Evolutionary conservation across 2,797 vertebrate species (phyloP).

Genomic region (Mus caroli): DNA sequence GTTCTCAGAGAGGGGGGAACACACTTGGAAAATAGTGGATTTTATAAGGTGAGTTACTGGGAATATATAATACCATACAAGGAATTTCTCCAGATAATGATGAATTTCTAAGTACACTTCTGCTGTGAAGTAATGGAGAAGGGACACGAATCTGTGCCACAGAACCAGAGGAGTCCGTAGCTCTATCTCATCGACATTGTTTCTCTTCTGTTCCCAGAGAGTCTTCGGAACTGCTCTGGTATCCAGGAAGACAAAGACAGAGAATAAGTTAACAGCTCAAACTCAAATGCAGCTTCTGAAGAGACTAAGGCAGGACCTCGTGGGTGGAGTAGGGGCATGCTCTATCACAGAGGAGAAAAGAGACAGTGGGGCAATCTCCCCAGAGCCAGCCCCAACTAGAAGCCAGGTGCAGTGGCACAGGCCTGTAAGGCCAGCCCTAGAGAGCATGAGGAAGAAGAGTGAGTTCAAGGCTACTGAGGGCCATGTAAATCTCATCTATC

Average conservation of each 20-base stretch:
- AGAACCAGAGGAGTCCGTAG: neutral
- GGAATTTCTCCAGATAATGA: neutral
- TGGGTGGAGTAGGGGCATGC: neutral
- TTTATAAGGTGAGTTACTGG: neutral
- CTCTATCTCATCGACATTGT: neutral
- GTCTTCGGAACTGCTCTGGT: neutral
- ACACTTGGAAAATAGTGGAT: conserved; percentile 16
- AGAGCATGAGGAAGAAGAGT: neutral
- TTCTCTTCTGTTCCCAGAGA: neutral
- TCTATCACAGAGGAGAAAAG: neutral
- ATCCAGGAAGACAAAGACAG: neutral
- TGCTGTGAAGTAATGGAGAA: neutral
- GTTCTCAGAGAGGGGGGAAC: neutral
- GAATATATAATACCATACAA: neutral
- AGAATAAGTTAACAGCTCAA: neutral
- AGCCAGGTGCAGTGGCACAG: no score
- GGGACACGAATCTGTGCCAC: neutral
- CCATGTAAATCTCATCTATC: neutral
- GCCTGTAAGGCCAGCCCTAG: neutral
- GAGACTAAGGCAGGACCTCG: neutral
- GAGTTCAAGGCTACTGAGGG: neutral
- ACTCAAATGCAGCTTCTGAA: neutral
- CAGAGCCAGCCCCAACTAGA: neutral
- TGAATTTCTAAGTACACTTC: neutral
- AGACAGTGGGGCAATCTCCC: neutral